Evolutionary conservation across 2,113 vertebrate genomes (phyloP), one percentile per base, ranked within the genome.

Genomic region (Catharus fuscescens): DNA sequence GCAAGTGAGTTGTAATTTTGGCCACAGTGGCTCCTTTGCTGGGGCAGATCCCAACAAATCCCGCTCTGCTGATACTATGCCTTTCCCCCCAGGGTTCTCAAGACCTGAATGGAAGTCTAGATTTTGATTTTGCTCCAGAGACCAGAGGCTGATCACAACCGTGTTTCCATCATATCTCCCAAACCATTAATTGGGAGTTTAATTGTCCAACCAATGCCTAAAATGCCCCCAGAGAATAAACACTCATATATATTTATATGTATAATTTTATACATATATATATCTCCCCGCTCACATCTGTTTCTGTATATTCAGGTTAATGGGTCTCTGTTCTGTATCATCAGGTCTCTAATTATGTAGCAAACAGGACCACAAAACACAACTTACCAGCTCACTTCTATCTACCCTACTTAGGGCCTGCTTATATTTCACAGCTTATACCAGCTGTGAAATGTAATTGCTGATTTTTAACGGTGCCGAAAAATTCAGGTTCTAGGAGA

Each of bases 361-460:
- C 26, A 65, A 78, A 28, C 19, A 74, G 56, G 21, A 40, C 44
- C 17, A n/a, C 44, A 40, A 32, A 26, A 17, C 5, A 15, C 25
- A 26, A 2, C 1, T 79, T 29, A 38, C 3, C 31, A 36, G 21
- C 32, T 56, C 26, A 7, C 9, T 48, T 34, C 1, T 3, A 11
- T 6, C 65, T 14, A 40, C 34, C 8, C 25, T 26, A 1, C 20
- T 56, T 26, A 40, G 31, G 45, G 13, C 29, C 19, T 50, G 24
- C 48, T 50, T 50, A 50, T 25, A 25, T 50, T 50, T 50, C 24
- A 50, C 23, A 50, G 18, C 19, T 42, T 47, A 6, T 1, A 18
- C 19, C 14, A 32, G 9, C 24, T 65, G 0, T 32, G 61, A n/a
- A 61, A 71, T n/a, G 24, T 20, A n/a, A 56, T 28, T 56, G 23